Conservation (phyloP, 2,888 invertebrate genomes). For the Drosophila macrospina region DNA sequence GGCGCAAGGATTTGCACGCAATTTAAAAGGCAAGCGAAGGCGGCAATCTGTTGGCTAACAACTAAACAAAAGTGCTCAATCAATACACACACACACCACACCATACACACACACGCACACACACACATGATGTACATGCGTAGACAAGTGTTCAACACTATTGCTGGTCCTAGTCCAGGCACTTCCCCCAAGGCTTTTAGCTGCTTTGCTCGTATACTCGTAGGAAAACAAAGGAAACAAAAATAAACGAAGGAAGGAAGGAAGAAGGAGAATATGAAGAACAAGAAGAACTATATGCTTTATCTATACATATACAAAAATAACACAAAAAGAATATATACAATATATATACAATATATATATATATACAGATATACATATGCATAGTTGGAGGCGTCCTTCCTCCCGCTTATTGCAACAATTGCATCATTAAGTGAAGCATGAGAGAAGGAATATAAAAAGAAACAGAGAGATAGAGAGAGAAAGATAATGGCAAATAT, state of each 20-base stretch:
- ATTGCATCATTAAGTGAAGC: conserved; percentile 35
- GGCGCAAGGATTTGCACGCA: conserved; percentile 24
- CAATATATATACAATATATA: conserved; percentile 31
- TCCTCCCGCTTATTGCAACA: conserved; percentile 55
- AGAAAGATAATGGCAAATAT: conserved; percentile 51
- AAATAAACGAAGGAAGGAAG: background rate
- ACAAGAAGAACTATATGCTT: conserved; percentile 40
- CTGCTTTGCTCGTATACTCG: conserved; percentile 59
- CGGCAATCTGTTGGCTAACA: too few relatives aligned
- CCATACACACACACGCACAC: conserved; percentile 24
- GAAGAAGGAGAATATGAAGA: background rate
- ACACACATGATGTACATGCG: conserved; percentile 46
- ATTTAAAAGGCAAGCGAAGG: conserved; percentile 3
- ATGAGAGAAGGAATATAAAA: background rate
- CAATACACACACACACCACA: conserved; percentile 11
- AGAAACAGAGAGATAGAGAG: conserved; percentile 14
- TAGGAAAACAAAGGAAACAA: conserved; percentile 32
- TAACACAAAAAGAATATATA: conserved; percentile 13
- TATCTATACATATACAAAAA: conserved; percentile 44
- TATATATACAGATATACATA: conserved; percentile 22
- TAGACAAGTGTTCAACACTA: conserved; percentile 68
- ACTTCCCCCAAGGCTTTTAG: conserved; percentile 49
- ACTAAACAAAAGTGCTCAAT: conserved; percentile 44
- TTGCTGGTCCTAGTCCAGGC: conserved; percentile 50
- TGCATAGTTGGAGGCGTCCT: conserved; percentile 2